Conservation (phyloP, 2,888 invertebrate species). For the Eupeodes latifasciatus region DNA sequence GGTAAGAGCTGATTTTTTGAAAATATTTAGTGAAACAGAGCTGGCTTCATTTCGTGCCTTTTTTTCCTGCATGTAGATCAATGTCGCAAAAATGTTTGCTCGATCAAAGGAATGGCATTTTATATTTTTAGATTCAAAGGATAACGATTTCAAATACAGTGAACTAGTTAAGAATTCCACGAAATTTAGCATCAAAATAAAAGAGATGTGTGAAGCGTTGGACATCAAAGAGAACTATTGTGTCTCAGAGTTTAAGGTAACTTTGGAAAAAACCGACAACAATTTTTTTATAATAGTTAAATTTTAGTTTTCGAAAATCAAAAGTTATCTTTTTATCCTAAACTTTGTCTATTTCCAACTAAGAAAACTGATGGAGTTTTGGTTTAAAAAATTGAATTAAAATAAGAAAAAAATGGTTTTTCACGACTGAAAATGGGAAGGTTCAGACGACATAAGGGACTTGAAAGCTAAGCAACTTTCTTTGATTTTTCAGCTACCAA, state of each 20-base stretch:
- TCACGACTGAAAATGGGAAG: too few species aligned
- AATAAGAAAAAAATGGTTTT: too few species aligned
- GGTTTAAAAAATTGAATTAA: too few species aligned
- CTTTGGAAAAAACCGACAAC: slow-evolving; percentile 6
- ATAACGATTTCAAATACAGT: slow-evolving; percentile 84
- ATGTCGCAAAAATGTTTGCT: slow-evolving; percentile 86
- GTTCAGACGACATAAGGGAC: too few species aligned
- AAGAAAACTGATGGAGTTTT: too few species aligned
- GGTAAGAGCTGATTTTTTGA: slow-evolving; percentile 83
- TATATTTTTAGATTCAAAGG: slow-evolving; percentile 88
- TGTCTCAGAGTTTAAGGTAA: slow-evolving; percentile 80
- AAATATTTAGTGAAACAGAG: background rate
- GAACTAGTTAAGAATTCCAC: slow-evolving; percentile 79
- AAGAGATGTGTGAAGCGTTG: slow-evolving; percentile 79
- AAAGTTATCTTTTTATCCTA: too few species aligned
- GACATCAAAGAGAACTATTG: slow-evolving; percentile 81
- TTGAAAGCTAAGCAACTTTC: too few species aligned
- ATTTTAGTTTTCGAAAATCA: too few species aligned
- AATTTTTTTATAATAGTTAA: too few species aligned
- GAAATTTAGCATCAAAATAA: slow-evolving; percentile 79
- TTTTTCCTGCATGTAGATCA: slow-evolving; percentile 84
- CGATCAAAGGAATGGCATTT: slow-evolving; percentile 90
- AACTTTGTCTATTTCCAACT: too few species aligned
- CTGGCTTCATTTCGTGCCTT: background rate
- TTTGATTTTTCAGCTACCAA: too few species aligned